Evolutionary conservation across 2,797 vertebrate species (phyloP).

Genomic region (Acridotheres tristis): DNA sequence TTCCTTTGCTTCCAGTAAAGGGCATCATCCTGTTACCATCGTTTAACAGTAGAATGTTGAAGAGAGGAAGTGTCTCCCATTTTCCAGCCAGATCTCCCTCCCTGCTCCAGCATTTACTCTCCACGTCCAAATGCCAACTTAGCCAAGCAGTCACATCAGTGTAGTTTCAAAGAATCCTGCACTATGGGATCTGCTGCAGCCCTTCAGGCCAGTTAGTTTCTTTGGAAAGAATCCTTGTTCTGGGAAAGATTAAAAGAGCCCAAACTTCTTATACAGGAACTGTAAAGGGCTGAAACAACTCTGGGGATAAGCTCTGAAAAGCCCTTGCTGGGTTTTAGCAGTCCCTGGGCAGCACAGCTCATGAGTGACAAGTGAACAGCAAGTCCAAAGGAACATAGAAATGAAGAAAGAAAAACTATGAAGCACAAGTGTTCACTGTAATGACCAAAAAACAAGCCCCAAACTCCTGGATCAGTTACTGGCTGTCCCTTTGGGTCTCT

Average conservation of each 20-base stretch:
- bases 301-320: neutral
- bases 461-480: neutral
- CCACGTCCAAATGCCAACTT: neutral
- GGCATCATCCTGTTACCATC: neutral
- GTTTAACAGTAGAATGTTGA: neutral
- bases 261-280: neutral
- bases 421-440: neutral
- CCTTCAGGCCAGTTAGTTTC: neutral
- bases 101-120: neutral
- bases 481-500: neutral
- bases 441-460: neutral
- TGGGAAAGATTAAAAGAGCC: neutral
- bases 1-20: neutral
- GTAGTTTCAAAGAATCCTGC: neutral
- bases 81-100: neutral
- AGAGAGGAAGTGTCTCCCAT: neutral
- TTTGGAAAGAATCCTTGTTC: neutral
- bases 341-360: neutral
- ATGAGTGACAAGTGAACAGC: neutral
- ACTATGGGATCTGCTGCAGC: neutral
- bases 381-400: neutral
- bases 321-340: neutral
- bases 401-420: accelerated
- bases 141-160: neutral
- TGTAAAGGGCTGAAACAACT: neutral